phyloP scores from a whole-genome alignment of 1,140 invertebrate genomes.

The Drosophila gunungcola region DNA sequence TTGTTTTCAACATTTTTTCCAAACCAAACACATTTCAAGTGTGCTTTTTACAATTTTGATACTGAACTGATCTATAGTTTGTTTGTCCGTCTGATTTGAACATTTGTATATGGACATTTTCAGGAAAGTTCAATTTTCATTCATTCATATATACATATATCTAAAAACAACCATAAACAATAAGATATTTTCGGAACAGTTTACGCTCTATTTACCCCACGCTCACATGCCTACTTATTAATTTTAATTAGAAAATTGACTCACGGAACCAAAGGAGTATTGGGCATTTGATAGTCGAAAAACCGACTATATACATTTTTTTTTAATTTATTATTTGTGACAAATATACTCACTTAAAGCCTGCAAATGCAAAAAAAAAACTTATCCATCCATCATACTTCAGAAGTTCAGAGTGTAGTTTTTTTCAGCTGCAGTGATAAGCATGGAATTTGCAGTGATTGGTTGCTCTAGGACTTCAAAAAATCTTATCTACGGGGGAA shows the following conservation, averaged over 20 bases:
- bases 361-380: background rate
- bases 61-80: too few species aligned
- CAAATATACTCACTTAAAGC: background rate
- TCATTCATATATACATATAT: too few species aligned
- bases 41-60: too few species aligned
- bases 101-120: too few species aligned
- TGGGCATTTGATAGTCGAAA: background rate
- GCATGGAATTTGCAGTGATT: background rate
- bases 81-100: too few species aligned
- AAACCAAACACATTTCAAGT: too few species aligned
- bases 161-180: too few species aligned
- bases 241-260: background rate
- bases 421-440: background rate
- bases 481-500: background rate
- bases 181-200: too few species aligned
- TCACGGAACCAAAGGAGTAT: background rate
- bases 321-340: slow-evolving; percentile 13
- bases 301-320: slow-evolving; percentile 11
- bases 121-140: too few species aligned
- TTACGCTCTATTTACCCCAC: too few species aligned
- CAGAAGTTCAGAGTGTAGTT: background rate
- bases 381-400: background rate
- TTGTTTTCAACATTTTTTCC: too few species aligned
- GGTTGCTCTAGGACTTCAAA: background rate
- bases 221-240: background rate